phyloP scores from a whole-genome alignment of 53 echinoderm and acorn worm genomes.

The Crossaster papposus region DNA sequence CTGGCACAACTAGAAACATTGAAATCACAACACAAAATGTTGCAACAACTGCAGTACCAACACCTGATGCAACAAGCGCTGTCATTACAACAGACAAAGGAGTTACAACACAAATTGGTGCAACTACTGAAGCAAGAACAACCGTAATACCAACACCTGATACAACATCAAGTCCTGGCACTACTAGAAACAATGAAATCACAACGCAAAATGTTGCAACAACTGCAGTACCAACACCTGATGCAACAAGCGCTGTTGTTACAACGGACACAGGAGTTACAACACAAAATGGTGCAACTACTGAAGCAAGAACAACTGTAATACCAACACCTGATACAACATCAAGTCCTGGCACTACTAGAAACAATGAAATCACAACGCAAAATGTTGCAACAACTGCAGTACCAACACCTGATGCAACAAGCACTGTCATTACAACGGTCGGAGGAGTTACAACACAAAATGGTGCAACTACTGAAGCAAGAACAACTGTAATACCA shows the following conservation, averaged over 20 bases:
- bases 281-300: background rate
- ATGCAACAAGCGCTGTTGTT: too few relatives aligned
- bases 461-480: background rate
- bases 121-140: background rate
- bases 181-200: background rate
- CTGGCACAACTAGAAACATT: background rate
- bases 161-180: too few relatives aligned
- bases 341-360: background rate
- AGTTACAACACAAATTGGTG: background rate
- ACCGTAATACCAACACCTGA: background rate
- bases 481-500: background rate
- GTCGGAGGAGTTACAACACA: background rate
- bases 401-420: background rate
- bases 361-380: background rate
- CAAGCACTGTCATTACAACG: background rate
- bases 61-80: background rate
- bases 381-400: background rate
- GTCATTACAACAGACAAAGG: background rate
- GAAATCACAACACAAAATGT: background rate
- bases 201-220: background rate
- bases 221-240: background rate
- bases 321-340: background rate
- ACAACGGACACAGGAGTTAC: background rate
- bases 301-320: too few relatives aligned
- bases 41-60: background rate